Evolutionary conservation across 2,888 invertebrate genomes (phyloP).

Genomic region (Dysmachus trigonus): DNA sequence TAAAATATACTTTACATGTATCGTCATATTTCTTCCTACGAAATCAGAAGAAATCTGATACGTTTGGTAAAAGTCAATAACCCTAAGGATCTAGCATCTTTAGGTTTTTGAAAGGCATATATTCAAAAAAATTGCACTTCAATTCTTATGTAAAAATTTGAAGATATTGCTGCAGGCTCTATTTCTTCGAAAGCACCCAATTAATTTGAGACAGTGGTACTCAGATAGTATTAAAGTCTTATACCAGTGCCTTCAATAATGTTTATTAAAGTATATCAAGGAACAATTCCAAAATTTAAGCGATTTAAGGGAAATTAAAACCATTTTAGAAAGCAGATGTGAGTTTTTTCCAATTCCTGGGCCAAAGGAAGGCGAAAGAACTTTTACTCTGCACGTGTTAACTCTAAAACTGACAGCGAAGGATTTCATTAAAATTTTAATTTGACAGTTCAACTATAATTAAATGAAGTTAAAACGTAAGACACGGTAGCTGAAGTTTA

Average conservation of each 20-base stretch:
- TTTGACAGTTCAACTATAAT: background rate
- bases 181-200: too few species aligned
- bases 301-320: background rate
- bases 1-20: too few species aligned
- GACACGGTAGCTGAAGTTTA: background rate
- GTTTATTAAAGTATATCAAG: background rate
- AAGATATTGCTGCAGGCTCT: too few species aligned
- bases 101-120: too few species aligned
- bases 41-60: too few species aligned
- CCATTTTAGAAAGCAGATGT: background rate
- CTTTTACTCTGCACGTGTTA: background rate
- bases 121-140: too few species aligned
- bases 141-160: too few species aligned
- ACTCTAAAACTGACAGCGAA: background rate
- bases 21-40: too few species aligned
- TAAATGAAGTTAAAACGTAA: background rate
- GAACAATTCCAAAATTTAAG: background rate
- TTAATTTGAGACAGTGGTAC: too few species aligned
- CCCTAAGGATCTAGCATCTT: too few species aligned
- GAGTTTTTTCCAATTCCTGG: background rate
- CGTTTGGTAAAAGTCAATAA: too few species aligned
- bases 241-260: background rate
- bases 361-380: background rate
- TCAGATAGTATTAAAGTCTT: background rate
- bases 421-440: background rate